Evolutionary conservation across 2,113 vertebrate species (phyloP), one percentile per base, ranked within the genome.

Genomic region (Procavia capensis): DNA sequence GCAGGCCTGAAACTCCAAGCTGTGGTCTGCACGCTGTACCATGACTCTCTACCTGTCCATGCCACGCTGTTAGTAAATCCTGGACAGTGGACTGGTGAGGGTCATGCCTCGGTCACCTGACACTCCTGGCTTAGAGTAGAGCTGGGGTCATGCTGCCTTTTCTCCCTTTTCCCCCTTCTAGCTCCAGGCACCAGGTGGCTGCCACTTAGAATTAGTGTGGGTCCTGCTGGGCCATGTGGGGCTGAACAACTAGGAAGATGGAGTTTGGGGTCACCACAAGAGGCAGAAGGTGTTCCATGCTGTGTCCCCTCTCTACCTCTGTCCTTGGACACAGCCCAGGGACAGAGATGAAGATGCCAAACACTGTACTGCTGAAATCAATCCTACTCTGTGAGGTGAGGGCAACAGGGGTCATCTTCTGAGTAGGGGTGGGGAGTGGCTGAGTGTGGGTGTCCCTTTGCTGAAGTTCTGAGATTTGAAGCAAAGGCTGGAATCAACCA

Each of bases 301-400:
- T 14, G 7, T 0, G 50, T 54, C 0, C 1, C 84, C 39, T 59
- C 36, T 20, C 70, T 9, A 1, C 57, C 29, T 27, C 14, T 17
- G 9, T 4, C 7, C 1, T 4, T 19, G 36, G 8, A 8, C 76
- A 16, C 19, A 0, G 13, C 45, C 20, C 13, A 1, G 61, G n/a
- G 47, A 36, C 66, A 70, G 43, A 31, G 75, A 39, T 34, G 70
- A 75, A 39, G 78, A 10, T n/a, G 31, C 39, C 63, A 6, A 43
- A 7, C 0, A 4, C 8, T 34, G 39, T 10, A 6, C 1, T 0
- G 36, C 8, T 43, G n/a, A n/a, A n/a, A n/a, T n/a, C 34, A 24
- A 31, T n/a, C 41, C 47, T 34, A 25, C 43, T 22, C 20, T 1
- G 6, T 22, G 25, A 59, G 79, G 19, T 63, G 68, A 27, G 34